Conservation (phyloP, 1,140 invertebrate genomes). For the Plutomurus gul region DNA sequence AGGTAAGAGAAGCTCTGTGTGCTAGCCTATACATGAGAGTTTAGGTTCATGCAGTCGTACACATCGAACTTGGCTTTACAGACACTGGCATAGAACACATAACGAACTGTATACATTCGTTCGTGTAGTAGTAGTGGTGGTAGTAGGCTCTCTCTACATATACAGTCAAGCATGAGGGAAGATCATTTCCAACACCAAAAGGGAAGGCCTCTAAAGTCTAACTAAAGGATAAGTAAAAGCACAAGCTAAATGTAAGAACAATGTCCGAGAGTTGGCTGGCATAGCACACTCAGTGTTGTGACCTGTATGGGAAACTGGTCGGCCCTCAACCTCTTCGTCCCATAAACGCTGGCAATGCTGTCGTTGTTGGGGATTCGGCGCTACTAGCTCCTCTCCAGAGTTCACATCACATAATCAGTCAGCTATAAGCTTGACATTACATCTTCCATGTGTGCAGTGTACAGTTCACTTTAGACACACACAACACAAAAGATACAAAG, state of each 20-base stretch:
- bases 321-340: not conserved
- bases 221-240: constrained; percentile 21
- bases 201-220: constrained; percentile 25
- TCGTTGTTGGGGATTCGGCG: constrained; percentile 4
- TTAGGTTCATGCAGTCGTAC: not conserved
- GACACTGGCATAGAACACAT: not conserved
- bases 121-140: not conserved
- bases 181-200: constrained; percentile 19
- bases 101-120: not conserved
- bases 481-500: too few species aligned
- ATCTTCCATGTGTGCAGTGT: not conserved
- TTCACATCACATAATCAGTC: too few species aligned
- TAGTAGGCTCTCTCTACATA: too few species aligned
- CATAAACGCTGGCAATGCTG: constrained; percentile 11
- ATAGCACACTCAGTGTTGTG: constrained; percentile 7
- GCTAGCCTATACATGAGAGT: not conserved
- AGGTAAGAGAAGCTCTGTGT: not conserved
- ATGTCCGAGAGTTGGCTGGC: constrained; percentile 3
- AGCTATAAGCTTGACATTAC: too few species aligned
- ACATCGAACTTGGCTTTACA: too few species aligned
- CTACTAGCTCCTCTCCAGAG: not conserved
- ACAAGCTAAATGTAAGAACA: constrained; percentile 13
- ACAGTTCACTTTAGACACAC: not conserved
- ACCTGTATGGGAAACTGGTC: not conserved
- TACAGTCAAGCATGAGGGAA: constrained; percentile 2